Base-by-base conservation (phyloP, 2,888 invertebrate genomes). In the Tanaodytes sp. region DNA sequence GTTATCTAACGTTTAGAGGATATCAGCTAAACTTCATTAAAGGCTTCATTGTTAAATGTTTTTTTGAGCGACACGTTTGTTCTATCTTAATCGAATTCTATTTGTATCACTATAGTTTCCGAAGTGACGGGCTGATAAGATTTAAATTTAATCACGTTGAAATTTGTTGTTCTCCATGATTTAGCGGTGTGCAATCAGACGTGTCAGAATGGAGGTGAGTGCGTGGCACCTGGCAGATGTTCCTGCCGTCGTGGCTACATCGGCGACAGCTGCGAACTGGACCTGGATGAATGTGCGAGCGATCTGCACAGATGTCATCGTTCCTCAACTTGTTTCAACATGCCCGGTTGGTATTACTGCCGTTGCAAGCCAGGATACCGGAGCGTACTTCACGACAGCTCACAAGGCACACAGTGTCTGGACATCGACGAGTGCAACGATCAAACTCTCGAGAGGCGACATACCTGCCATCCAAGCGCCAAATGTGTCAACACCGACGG, bases 281-380 rank as follows among this genome's bases (percentile, higher is more conserved):
- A 95, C 87, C 88, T 93, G 79, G 93, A 96, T 87, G 96, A 95
- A 87, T 95, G 95, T 86, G 87, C 88, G 14, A 87, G 90, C 73
- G 89, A 90, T 71, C 87, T 89, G 55, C 90, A 91, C 79, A 88
- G 90, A 67, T 95, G 95, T 86, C 91, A 91, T 75, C 88, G 89
- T 74, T 90, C 92, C 75, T 93, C 94, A 51, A 87, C 88, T 55
- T 95, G 95, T 86, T 90, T 94, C 85, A 95, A 95, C 86, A 92
- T 92, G 88, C 94, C 94, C 39, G 95, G 95, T 76, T 94, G 94
- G 90, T 94, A 93, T 87, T 92, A 93, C 85, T 96, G 96, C 86
- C 91, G 92, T 77, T 95, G 95, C 85, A 90, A 91, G 74, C 88
- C 90, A 61, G 95, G 95, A 2, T 95, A 92, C 86, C 88, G 89